Conservation (phyloP, 2,888 invertebrate genomes). For the Pedicia rivosa region DNA sequence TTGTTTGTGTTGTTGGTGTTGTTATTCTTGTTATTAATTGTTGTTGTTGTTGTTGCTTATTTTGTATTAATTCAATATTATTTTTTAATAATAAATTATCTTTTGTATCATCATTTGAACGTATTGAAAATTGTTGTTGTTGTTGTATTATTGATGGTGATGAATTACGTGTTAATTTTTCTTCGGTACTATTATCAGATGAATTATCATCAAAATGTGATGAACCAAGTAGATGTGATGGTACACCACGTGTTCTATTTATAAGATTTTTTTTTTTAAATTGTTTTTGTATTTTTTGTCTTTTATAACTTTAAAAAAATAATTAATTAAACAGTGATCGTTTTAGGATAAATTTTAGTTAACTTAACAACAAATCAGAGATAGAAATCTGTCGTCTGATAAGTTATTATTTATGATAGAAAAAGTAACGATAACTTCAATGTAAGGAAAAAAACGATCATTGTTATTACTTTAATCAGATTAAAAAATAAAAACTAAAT, state of each 20-base stretch:
- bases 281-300: neutral
- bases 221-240: constrained; percentile 30
- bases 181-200: constrained; percentile 20
- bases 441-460: too few relatives aligned
- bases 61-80: constrained; percentile 3
- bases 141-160: neutral
- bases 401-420: too few relatives aligned
- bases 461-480: too few relatives aligned
- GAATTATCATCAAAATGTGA: constrained; percentile 21
- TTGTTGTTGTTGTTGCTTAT: constrained; percentile 7
- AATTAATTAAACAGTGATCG: too few relatives aligned
- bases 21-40: too few relatives aligned
- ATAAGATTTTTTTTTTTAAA: neutral
- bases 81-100: constrained; percentile 2
- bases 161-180: constrained; percentile 11
- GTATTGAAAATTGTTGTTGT: neutral
- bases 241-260: constrained; percentile 31
- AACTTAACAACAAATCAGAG: too few relatives aligned
- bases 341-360: too few relatives aligned
- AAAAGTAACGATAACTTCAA: too few relatives aligned
- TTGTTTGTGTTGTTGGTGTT: neutral
- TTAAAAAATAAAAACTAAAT: too few relatives aligned
- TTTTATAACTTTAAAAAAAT: too few relatives aligned
- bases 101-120: neutral
- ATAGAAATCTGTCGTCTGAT: too few relatives aligned